phyloP scores from a whole-genome alignment of 2,888 invertebrate species.

The Pecten maximus region DNA sequence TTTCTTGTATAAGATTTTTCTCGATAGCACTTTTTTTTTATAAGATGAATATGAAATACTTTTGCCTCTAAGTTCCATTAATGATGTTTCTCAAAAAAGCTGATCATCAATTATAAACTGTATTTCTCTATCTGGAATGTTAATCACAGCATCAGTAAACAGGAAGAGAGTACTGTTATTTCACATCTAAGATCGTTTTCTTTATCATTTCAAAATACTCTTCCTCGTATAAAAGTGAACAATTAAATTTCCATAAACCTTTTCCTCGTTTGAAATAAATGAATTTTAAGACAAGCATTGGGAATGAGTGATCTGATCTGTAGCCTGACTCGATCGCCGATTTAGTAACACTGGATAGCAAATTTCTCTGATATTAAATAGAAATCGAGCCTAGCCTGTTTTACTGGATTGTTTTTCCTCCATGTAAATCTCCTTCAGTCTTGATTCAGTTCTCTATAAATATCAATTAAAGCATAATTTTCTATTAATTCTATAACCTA shows the following conservation, averaged over 20 bases:
- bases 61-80: too few relatives aligned
- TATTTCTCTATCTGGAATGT: neutral
- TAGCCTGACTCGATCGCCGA: neutral
- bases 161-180: conserved; percentile 3
- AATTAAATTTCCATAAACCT: conserved; percentile 33
- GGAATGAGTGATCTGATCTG: conserved; percentile 18
- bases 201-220: too few relatives aligned
- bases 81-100: conserved; percentile 39
- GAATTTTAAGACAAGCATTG: neutral
- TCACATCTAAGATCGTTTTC: conserved; percentile 4
- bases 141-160: neutral
- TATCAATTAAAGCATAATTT: neutral
- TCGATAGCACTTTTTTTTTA: too few relatives aligned
- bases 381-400: conserved; percentile 45
- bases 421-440: conserved; percentile 33
- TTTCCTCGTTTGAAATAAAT: conserved; percentile 18
- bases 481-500: too few relatives aligned
- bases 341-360: neutral
- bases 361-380: conserved; percentile 31
- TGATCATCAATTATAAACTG: conserved; percentile 38
- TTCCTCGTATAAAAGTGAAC: too few relatives aligned
- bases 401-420: conserved; percentile 40
- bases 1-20: too few relatives aligned
- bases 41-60: conserved; percentile 42
- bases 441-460: conserved; percentile 33